A percentile compares a stretch with the other conserved stretches of the same genome.
phyloP scores from a whole-genome alignment of 2,888 invertebrate genomes.

The Calameuta filiformis region DNA sequence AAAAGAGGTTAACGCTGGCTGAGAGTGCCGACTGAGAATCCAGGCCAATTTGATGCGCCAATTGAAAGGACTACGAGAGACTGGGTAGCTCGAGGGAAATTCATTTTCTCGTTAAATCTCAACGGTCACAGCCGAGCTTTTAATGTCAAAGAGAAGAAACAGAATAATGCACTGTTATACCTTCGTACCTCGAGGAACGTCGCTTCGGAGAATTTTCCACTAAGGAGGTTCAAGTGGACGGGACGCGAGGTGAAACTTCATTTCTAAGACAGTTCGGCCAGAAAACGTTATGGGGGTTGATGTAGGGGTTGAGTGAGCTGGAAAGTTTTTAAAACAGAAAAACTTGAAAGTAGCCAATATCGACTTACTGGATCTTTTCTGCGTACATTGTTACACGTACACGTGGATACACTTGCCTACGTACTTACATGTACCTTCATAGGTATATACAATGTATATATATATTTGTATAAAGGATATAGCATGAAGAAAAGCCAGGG shows the following conservation, averaged over 20 bases:
- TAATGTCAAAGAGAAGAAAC: background rate
- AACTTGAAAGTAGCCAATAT: conserved; percentile 1
- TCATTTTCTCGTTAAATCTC: background rate
- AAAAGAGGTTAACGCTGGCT: background rate
- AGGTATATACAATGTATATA: background rate
- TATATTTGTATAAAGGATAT: background rate
- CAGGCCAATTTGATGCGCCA: conserved; percentile 30
- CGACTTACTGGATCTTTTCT: background rate
- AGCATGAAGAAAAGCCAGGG: background rate
- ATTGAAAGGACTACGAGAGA: background rate
- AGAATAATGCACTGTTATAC: background rate
- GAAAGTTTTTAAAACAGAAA: background rate
- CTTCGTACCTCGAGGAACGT: background rate
- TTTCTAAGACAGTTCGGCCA: background rate
- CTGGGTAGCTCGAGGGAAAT: background rate
- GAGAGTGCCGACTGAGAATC: conserved; percentile 19
- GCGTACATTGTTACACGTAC: background rate
- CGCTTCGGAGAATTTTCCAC: background rate
- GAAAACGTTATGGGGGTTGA: background rate
- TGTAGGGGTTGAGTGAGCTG: background rate
- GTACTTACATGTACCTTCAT: background rate
- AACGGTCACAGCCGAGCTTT: background rate
- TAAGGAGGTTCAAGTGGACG: background rate
- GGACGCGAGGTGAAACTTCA: background rate
- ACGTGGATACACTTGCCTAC: background rate